Evolutionary conservation across 2,113 vertebrate genomes (phyloP), one percentile per base, ranked within the genome.

Genomic region (Ranitomeya imitator): DNA sequence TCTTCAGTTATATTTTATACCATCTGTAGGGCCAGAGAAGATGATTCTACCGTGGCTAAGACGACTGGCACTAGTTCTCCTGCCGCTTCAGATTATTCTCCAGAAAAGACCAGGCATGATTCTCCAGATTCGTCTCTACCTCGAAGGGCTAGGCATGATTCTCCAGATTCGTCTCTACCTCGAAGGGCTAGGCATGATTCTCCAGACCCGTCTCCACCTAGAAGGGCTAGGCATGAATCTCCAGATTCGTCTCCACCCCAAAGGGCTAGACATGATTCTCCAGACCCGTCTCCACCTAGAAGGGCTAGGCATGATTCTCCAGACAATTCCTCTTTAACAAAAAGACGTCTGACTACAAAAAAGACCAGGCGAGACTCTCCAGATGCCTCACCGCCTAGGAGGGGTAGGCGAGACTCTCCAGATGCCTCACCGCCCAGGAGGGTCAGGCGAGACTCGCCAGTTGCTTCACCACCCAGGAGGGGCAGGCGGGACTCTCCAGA

Each of bases 41-140:
- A 63, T 51, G 9, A 63, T 12, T 26, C 79, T 45, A 6, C 51
- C 10, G 1, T 13, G 21, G 69, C 63, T 26, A 37, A 9, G 26
- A 89, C 51, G 19, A 19, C 2, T 3, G 76, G 85, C 1, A 90
- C 90, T 0, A 89, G 91, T 1, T 87, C 89, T 1, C 91, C 89
- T 0, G 90, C 93, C 15, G 8, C 83, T 0, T 93, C 79, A 1
- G 93, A 94, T 26, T 1, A 90, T 0, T 94, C 93, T 4, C 73
- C 83, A 0, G 90, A 92, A 4, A 83, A 57, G 0, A 0, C 0
- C 3, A 71, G 51, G 18, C 80, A 51, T 13, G 60, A 84, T 55
- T 90, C 89, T 2, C 3, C 91, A 14, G 83, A 63, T 0, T 23
- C 12, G 77, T 86, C 55, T 15, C n/a, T n/a, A 77, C 21, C 77